phyloP scores from a whole-genome alignment of 2,113 vertebrate genomes.

The Elaphurus davidianus region DNA sequence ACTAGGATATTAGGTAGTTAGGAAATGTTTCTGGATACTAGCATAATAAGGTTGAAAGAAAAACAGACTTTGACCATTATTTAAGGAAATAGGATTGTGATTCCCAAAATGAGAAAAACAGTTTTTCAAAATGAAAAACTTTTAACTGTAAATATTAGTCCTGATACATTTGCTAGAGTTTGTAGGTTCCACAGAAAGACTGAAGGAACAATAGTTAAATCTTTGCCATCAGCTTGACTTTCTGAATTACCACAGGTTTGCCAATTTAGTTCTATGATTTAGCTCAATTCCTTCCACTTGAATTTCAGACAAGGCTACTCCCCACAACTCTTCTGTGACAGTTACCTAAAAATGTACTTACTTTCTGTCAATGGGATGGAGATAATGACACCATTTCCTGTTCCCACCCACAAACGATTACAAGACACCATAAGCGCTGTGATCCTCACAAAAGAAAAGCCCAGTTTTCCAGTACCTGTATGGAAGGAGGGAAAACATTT shows the following conservation, averaged over 20 bases:
- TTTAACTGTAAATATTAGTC: not conserved
- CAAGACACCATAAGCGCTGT: conserved; percentile 94
- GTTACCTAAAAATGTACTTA: conserved; percentile 78
- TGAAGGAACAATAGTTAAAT: not conserved
- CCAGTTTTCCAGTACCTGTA: conserved; percentile 92
- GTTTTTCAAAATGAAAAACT: not conserved
- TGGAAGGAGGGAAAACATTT: conserved; percentile 49
- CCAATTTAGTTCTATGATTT: not conserved
- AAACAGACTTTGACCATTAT: not conserved
- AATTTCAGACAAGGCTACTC: not conserved
- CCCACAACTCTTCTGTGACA: not conserved
- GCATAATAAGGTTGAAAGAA: not conserved
- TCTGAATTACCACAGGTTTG: not conserved
- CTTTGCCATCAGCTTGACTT: not conserved
- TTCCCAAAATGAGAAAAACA: not conserved
- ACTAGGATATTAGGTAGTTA: not conserved
- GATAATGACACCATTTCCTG: conserved; percentile 95
- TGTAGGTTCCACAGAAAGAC: not conserved
- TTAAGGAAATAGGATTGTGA: not conserved
- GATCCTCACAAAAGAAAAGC: conserved; percentile 95
- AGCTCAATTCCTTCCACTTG: not conserved
- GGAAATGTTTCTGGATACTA: not conserved
- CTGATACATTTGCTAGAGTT: not conserved
- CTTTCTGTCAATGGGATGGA: conserved; percentile 94
- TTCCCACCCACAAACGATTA: conserved; percentile 93